Evolutionary conservation across 2,113 vertebrate species (phyloP).

Genomic region (Athene noctua): DNA sequence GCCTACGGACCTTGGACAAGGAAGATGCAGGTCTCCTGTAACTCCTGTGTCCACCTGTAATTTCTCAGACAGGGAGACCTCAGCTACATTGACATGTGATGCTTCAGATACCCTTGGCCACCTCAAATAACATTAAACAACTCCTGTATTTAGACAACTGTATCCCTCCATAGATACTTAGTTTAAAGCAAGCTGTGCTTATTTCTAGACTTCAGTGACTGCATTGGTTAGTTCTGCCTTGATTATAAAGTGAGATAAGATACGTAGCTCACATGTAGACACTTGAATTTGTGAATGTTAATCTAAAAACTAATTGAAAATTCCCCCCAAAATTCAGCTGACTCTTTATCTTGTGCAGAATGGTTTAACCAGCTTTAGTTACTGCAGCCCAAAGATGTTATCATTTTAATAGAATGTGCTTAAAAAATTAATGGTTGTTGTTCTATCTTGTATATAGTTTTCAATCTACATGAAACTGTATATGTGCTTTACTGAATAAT

Average conservation of each 20-base stretch:
- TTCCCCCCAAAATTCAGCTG: background rate
- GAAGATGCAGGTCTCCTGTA: background rate
- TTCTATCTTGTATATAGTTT: background rate
- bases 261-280: background rate
- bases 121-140: background rate
- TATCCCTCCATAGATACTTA: background rate
- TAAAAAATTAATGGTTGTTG: background rate
- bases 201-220: background rate
- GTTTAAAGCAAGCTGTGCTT: background rate
- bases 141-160: background rate
- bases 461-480: background rate
- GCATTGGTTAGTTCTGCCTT: background rate
- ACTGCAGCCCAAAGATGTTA: background rate
- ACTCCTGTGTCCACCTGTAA: background rate
- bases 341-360: background rate
- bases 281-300: background rate
- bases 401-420: constrained; percentile 1
- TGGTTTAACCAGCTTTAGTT: background rate
- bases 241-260: background rate
- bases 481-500: background rate
- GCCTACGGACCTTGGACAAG: background rate
- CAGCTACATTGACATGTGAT: background rate
- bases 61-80: background rate
- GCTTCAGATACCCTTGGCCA: background rate
- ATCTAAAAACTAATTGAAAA: constrained; percentile 17